A percentile compares a stretch with the other conserved stretches of the same genome.
Conservation (phyloP, 2,113 vertebrate species). For the Aix galericulata region DNA sequence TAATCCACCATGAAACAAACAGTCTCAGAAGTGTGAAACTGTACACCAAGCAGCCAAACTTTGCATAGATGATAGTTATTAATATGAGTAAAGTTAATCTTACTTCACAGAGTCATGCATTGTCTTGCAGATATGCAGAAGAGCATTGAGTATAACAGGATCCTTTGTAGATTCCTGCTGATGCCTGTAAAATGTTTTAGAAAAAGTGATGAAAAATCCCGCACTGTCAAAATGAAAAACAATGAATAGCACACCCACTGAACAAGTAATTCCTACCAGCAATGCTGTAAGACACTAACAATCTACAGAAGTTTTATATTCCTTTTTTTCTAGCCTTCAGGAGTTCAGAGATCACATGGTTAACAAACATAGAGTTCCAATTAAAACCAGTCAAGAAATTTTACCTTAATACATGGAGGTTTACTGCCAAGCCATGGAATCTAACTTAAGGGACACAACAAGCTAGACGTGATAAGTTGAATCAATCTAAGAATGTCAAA, state of each 20-base stretch:
- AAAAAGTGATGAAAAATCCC: not conserved
- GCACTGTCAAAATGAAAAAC: not conserved
- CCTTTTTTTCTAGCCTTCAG: not conserved
- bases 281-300: not conserved
- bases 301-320: not conserved
- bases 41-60: not conserved
- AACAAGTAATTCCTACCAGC: not conserved
- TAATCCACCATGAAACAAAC: constrained; percentile 27
- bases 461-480: not conserved
- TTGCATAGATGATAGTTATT: not conserved
- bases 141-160: constrained; percentile 95
- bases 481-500: not conserved
- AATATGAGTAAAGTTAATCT: constrained; percentile 23
- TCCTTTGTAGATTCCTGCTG: constrained; percentile 93
- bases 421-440: not conserved
- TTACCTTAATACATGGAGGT: not conserved
- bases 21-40: not conserved
- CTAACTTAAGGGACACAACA: not conserved
- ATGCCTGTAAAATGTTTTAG: constrained; percentile 77
- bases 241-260: accelerated
- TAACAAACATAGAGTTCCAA: not conserved
- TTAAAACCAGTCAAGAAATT: not conserved
- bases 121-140: constrained; percentile 95
- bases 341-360: not conserved
- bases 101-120: constrained; percentile 99